Base-by-base conservation (phyloP, 2,797 vertebrate species). In the Cyprinella venusta region DNA sequence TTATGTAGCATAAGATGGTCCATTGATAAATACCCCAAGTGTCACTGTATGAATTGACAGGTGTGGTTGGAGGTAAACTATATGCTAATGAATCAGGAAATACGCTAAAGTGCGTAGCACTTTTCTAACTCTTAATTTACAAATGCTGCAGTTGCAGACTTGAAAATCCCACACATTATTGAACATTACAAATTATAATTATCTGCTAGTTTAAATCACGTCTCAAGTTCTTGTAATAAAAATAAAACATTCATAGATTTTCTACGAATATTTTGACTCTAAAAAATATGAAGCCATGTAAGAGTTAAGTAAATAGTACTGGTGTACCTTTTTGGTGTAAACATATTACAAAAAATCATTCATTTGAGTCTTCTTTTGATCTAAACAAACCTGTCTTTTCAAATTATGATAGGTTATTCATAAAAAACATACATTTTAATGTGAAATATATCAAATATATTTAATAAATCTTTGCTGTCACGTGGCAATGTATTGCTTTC, bases 71-170 rank as follows among this genome's bases (percentile, higher is more conserved):
- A 16, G 52, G 5, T 76, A 26, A 38, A 42, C 15, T 40, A 18
- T 42, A 13, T 61, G 79, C 33, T 71, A 71, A 26, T 61, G 54
- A 71, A 48, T 45, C 79, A 80, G 26, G 56, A 63, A 45, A 48
- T 50, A 21, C 26, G 7, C 24, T 16, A 1, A 45, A 80, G 24
- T 45, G 4, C 56, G 36, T 59, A 21, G 24, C 26, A 36, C 40
- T 26, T 13, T 5, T 8, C 24, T 74, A 59, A 24, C 42, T 6
- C 15, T 6, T 33, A 33, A 33, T 3, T 33, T 26, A 24, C 6
- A 9, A 33, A 61, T 24, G 19, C 10, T 50, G 63, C 26, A 36
- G 12, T 33, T 24, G 6, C 19, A n/a, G 9, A 36, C 19, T 18
- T 45, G 19, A 67, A 12, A 30, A 38, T 54, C 12, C 24, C n/a